phyloP scores from a whole-genome alignment of 2,797 vertebrate species.

The Tenualosa ilisha region DNA sequence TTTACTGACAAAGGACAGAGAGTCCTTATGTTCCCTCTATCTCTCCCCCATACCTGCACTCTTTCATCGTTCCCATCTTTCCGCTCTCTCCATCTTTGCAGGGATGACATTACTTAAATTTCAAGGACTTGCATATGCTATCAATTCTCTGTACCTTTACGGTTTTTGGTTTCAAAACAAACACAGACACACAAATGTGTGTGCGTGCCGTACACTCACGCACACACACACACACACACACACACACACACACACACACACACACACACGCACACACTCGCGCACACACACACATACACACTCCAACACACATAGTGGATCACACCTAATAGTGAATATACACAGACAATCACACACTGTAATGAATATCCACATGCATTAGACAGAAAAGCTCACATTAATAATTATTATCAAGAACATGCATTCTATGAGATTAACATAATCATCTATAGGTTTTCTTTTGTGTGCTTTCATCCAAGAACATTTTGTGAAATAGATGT shows the following conservation, averaged over 20 bases:
- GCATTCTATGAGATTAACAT: neutral
- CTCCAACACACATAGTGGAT: neutral
- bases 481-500: neutral
- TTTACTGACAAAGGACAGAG: neutral
- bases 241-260: neutral
- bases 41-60: neutral
- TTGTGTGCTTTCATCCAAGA: neutral
- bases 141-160: slow-evolving; percentile 16
- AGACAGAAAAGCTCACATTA: neutral
- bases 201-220: neutral
- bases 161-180: slow-evolving; percentile 21
- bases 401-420: neutral
- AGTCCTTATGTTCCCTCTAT: slow-evolving; percentile 1
- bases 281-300: neutral
- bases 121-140: slow-evolving; percentile 24
- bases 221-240: neutral
- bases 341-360: neutral
- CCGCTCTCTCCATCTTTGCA: neutral
- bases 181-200: neutral
- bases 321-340: neutral
- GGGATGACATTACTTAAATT: slow-evolving; percentile 21
- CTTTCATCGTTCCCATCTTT: slow-evolving; percentile 1
- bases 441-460: neutral
- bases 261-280: neutral
- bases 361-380: neutral